Percentiles rank a stretch among this genome's conserved stretches.
phyloP scores from a whole-genome alignment of 2,113 vertebrate genomes.

The Oreochromis niloticus region DNA sequence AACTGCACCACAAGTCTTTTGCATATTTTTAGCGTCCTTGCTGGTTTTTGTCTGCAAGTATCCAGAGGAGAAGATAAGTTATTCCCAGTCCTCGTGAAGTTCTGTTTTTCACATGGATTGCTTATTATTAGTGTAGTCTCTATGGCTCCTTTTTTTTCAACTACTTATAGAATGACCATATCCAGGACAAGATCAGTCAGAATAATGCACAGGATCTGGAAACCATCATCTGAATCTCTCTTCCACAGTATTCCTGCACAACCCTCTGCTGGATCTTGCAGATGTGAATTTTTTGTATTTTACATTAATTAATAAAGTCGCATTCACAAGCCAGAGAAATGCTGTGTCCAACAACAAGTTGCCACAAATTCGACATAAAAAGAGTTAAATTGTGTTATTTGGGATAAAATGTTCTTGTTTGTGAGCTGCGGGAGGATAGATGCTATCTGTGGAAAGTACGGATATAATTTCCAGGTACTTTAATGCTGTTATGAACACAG shows the following conservation, averaged over 20 bases:
- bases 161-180: neutral
- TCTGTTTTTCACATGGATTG: conserved; percentile 54
- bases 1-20: conserved; percentile 70
- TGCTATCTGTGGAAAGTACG: neutral
- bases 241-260: conserved; percentile 31
- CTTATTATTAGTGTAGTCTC: conserved; percentile 42
- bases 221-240: conserved; percentile 50
- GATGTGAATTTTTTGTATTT: neutral
- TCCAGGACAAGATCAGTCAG: conserved; percentile 15
- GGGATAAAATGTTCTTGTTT: neutral
- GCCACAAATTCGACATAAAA: neutral
- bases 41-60: conserved; percentile 46
- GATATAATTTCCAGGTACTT: neutral
- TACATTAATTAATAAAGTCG: neutral
- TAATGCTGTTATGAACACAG: neutral
- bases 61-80: conserved; percentile 50
- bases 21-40: conserved; percentile 67
- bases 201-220: conserved; percentile 52
- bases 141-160: neutral
- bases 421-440: neutral
- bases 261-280: conserved; percentile 5
- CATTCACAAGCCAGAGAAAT: neutral
- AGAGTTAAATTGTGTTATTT: neutral
- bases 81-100: conserved; percentile 40
- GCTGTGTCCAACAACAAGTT: neutral